Percentiles rank a stretch among this genome's conserved stretches.
phyloP scores from a whole-genome alignment of 2,888 invertebrate species.

The Drosophila rellima region DNA sequence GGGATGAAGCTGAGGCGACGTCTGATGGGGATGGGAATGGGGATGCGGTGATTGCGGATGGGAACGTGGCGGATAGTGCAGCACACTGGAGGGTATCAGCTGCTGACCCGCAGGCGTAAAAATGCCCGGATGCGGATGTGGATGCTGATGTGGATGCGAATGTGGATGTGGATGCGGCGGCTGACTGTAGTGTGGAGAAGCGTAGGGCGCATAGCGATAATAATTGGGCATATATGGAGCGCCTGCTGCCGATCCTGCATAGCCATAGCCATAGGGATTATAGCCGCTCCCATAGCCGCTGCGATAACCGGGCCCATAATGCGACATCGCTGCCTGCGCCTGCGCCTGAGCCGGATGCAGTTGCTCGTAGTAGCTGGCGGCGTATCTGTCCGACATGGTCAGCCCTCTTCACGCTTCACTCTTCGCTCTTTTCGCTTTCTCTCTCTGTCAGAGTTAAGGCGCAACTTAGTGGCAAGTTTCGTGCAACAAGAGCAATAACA shows the following conservation, averaged over 20 bases:
- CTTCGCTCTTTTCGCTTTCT: neutral
- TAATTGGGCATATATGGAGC: slow-evolving; percentile 69
- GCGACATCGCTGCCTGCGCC: slow-evolving; percentile 61
- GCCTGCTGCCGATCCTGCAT: slow-evolving; percentile 35
- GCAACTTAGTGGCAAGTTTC: slow-evolving; percentile 40
- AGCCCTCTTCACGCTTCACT: slow-evolving; percentile 5
- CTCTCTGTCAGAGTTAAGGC: neutral
- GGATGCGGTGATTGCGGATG: slow-evolving; percentile 21
- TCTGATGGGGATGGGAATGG: slow-evolving; percentile 2
- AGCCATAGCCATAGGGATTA: slow-evolving; percentile 54
- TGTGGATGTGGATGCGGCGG: slow-evolving; percentile 29
- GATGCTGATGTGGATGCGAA: slow-evolving; percentile 25
- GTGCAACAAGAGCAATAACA: slow-evolving; percentile 53
- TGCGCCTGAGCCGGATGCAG: slow-evolving; percentile 50
- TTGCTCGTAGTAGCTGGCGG: slow-evolving; percentile 73
- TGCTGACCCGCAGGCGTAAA: slow-evolving; percentile 80
- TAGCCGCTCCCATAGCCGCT: slow-evolving; percentile 51
- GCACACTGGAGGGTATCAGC: slow-evolving; percentile 78
- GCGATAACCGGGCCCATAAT: slow-evolving; percentile 62
- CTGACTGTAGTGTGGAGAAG: slow-evolving; percentile 70
- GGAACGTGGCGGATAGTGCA: slow-evolving; percentile 79
- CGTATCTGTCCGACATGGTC: slow-evolving; percentile 69
- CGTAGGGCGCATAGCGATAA: slow-evolving; percentile 73
- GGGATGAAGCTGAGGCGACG: slow-evolving; percentile 4
- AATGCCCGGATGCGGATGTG: slow-evolving; percentile 60